Evolutionary conservation across 2,888 invertebrate genomes (phyloP).

Genomic region (Agriopis leucophaearia): DNA sequence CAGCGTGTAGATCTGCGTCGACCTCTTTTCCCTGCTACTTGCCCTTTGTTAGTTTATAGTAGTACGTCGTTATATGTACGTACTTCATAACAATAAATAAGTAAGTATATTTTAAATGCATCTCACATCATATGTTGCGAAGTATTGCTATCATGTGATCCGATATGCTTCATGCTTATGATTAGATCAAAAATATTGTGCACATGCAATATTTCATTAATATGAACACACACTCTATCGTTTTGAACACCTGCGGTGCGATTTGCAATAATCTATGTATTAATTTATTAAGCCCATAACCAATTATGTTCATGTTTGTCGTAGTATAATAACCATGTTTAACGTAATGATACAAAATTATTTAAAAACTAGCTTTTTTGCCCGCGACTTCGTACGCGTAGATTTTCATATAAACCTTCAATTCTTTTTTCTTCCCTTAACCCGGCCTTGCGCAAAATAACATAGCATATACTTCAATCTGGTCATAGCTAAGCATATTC

Average conservation of each 20-base stretch:
- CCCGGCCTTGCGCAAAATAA: no score
- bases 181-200: no score
- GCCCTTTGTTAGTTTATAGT: neutral
- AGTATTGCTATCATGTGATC: conserved; percentile 16
- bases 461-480: no score
- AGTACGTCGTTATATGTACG: no score
- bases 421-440: no score
- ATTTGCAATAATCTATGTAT: conserved; percentile 19
- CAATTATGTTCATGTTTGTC: neutral
- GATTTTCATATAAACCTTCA: no score
- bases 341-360: no score
- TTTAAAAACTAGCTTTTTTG: no score
- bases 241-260: conserved; percentile 10
- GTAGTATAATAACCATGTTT: neutral
- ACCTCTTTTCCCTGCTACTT: no score
- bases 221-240: conserved; percentile 16
- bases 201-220: conserved; percentile 32
- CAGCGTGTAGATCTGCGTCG: no score
- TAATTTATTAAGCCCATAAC: conserved; percentile 18
- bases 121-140: conserved; percentile 14
- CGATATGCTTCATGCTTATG: conserved; percentile 22
- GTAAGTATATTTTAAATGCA: conserved; percentile 8
- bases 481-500: no score
- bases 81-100: neutral
- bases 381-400: no score